Evolutionary conservation across 2,113 vertebrate species (phyloP).

Genomic region (Sapajus apella): DNA sequence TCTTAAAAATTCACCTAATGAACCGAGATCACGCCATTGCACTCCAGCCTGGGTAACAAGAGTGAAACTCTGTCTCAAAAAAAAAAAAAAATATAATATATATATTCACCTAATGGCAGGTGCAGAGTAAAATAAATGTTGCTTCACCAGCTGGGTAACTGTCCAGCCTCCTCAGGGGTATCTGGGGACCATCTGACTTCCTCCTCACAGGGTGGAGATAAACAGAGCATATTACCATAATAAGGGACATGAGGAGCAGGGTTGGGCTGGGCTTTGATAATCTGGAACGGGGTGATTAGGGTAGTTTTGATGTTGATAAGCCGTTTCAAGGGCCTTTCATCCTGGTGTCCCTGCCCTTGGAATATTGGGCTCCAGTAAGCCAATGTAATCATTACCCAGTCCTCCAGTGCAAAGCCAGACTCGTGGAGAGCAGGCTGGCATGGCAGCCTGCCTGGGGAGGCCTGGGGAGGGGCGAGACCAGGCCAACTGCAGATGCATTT

Average conservation of each 20-base stretch:
- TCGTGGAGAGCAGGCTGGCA: slow-evolving; percentile 17
- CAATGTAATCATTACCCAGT: slow-evolving; percentile 12
- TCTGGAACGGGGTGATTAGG: slow-evolving; percentile 32
- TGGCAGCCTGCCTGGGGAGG: neutral
- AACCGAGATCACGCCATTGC: no score
- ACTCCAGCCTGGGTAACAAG: no score
- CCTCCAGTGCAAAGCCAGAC: neutral
- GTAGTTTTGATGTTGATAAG: slow-evolving; percentile 71
- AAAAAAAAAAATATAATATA: no score
- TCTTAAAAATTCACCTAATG: neutral
- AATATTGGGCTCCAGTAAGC: neutral
- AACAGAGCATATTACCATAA: neutral
- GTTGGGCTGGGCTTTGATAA: slow-evolving; percentile 27
- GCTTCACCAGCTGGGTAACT: neutral
- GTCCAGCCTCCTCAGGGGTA: neutral
- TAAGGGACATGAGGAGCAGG: neutral
- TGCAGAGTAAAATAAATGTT: neutral
- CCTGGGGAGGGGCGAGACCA: neutral
- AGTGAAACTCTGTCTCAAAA: no score
- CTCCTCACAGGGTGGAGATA: neutral
- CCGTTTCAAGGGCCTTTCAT: slow-evolving; percentile 2
- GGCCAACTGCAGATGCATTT: slow-evolving; percentile 74
- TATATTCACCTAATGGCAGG: neutral
- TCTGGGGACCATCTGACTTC: neutral
- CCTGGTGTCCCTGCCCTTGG: neutral